Evolutionary conservation across 2,797 vertebrate genomes (phyloP).

Genomic region (Sphenodon punctatus): DNA sequence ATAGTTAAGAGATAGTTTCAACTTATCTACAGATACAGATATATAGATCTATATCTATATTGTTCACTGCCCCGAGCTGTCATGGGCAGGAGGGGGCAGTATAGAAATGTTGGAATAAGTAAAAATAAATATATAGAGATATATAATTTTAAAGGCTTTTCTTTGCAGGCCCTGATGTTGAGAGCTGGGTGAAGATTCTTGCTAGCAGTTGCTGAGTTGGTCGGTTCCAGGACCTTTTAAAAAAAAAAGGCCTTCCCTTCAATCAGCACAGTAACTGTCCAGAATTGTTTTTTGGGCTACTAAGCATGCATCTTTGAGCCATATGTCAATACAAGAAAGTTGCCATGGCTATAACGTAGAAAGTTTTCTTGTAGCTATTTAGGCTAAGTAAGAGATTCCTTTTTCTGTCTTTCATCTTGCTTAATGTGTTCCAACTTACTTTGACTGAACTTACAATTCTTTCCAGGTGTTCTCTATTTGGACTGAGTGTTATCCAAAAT

Average conservation of each 20-base stretch:
- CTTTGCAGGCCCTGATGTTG: too few species aligned
- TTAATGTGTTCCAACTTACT: neutral
- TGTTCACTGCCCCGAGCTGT: too few species aligned
- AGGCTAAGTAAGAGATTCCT: neutral
- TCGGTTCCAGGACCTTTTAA: too few species aligned
- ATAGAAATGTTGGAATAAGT: too few species aligned
- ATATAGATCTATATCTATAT: too few species aligned
- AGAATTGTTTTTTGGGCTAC: neutral
- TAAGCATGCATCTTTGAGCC: constrained; percentile 14
- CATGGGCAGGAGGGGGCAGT: too few species aligned
- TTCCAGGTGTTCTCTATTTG: constrained; percentile 1
- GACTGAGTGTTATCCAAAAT: neutral
- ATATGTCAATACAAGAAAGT: constrained; percentile 7
- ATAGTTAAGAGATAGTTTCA: too few species aligned
- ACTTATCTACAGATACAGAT: too few species aligned
- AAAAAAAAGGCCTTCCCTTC: neutral
- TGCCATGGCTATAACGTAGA: neutral
- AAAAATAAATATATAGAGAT: too few species aligned
- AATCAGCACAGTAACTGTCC: neutral
- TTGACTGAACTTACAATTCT: neutral
- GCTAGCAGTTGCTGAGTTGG: too few species aligned
- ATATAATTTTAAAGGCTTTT: too few species aligned
- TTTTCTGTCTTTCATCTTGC: constrained; percentile 13
- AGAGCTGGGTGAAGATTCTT: too few species aligned
- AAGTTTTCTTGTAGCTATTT: constrained; percentile 3